Evolutionary conservation across 2,113 vertebrate genomes (phyloP), one percentile per base, ranked within the genome.

Genomic region (Pterophyllum scalare): DNA sequence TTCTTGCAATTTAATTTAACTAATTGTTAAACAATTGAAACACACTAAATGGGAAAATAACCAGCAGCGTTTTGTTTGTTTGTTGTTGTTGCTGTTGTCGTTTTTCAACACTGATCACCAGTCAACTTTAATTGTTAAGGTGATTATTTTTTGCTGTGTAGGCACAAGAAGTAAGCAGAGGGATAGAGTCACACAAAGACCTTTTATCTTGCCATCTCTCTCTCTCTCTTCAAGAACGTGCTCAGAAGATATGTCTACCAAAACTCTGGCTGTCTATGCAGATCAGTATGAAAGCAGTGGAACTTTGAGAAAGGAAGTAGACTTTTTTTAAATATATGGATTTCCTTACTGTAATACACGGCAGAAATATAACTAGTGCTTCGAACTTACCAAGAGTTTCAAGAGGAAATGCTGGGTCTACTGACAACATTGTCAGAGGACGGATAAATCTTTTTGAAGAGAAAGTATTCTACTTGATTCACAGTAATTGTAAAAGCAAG

Each of bases 121-220:
- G 62, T 70, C 60, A 76, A 82, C 84, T 78, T 79, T 22, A 88
- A 74, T 74, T 20, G 59, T 67, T 83, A 62, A 72, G 75, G 49
- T 78, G 78, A 89, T 84, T 82, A 60, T 67, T 58, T 87, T 88
- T 81, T 72, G 33, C 56, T 76, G 76, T 75, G 78, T 82, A 60
- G 83, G 70, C 78, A 80, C 13, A n/a, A 82, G 49, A 86, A 64
- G 58, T 54, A 61, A 86, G 80, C 76, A 80, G 65, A 85, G 62
- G 38, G 61, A 76, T 70, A 67, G 83, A 81, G 82, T 38, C 56
- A 79, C 78, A 89, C 80, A 84, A 83, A 88, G 58, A 72, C 75
- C 56, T 86, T 92, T 91, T 82, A 82, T 91, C 78, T 88, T 85
- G 75, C 70, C 77, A 65, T 89, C 65, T 26, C 64, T 28, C 86